These are phyloP conservation scores for Andrena bucephala DNA, from an alignment of 2,888 invertebrate species.

Conservation along the genomic window DNA sequence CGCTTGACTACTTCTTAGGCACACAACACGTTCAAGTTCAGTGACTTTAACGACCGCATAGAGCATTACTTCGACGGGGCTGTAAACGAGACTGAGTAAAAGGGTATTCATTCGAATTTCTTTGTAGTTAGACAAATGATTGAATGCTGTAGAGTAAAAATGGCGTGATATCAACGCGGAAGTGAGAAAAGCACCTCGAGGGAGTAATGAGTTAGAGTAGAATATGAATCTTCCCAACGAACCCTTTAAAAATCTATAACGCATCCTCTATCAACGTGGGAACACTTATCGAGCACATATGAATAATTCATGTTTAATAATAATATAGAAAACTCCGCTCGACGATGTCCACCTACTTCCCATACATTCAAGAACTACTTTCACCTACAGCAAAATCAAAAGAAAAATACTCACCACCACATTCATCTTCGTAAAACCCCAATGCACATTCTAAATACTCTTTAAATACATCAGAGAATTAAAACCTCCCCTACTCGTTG, in stretches of 20 bases:
- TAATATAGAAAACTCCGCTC: constrained; percentile 19
- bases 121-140: neutral
- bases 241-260: constrained; percentile 24
- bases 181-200: too few relatives aligned
- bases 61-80: neutral
- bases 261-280: constrained; percentile 17
- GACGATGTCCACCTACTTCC: constrained; percentile 26
- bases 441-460: neutral
- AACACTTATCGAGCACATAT: constrained; percentile 28
- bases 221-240: constrained; percentile 21
- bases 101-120: neutral
- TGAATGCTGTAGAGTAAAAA: neutral
- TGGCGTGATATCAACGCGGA: neutral
- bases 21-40: too few relatives aligned
- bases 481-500: neutral
- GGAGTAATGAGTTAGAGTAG: neutral
- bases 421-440: neutral
- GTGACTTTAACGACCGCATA: neutral
- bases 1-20: too few relatives aligned
- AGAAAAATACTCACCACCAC: neutral
- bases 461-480: neutral
- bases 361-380: constrained; percentile 10
- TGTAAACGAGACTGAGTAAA: neutral
- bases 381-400: neutral
- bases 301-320: constrained; percentile 53